Conservation (phyloP, 23 tunicate genomes). For the Styela plicata region DNA sequence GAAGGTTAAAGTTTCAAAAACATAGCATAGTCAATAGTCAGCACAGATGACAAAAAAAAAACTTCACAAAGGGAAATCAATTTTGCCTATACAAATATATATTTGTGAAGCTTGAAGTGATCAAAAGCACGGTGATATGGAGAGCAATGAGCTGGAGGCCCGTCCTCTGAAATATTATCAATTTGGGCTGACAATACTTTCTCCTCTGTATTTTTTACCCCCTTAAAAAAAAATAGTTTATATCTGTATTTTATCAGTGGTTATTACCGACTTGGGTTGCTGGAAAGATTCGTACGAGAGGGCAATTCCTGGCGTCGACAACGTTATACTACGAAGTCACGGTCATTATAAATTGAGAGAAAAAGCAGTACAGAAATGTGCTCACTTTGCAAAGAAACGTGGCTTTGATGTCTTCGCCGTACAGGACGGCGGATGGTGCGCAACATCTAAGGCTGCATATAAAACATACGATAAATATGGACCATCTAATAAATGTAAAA, state of each 20-base stretch:
- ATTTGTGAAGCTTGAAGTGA: no score
- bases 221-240: no score
- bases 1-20: no score
- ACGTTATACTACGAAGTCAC: not conserved
- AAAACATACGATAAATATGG: constrained; percentile 18
- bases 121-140: no score
- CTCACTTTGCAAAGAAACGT: constrained; percentile 13
- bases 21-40: no score
- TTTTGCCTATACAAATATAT: no score
- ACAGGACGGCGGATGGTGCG: constrained; percentile 21
- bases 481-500: not conserved
- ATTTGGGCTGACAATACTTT: no score
- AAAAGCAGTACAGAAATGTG: constrained; percentile 25
- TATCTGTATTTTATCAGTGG: not conserved
- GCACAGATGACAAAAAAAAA: no score
- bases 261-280: constrained; percentile 11
- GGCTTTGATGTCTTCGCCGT: constrained; percentile 2
- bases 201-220: no score
- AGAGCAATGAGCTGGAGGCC: no score
- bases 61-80: no score
- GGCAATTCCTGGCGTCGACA: constrained; percentile 9
- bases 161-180: no score
- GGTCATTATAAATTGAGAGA: constrained; percentile 3
- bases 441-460: not conserved
- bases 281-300: not conserved